Evolutionary conservation across 2,888 invertebrate genomes (phyloP).

Genomic region (Patella depressa): DNA sequence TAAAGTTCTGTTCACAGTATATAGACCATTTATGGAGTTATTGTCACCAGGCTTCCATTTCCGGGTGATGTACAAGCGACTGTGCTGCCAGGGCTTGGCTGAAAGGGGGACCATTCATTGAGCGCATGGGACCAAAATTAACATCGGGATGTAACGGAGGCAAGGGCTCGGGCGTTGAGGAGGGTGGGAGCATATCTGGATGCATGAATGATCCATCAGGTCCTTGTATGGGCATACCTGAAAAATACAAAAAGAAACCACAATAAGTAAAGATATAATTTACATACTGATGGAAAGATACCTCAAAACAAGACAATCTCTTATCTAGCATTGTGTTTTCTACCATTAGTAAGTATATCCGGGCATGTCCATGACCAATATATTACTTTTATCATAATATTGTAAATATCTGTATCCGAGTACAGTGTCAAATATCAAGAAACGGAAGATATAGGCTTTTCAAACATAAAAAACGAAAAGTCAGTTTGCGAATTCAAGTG

Average conservation of each 20-base stretch:
- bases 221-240: slow-evolving; percentile 36
- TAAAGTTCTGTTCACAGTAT: no score
- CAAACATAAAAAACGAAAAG: no score
- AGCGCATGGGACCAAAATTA: slow-evolving; percentile 27
- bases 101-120: slow-evolving; percentile 36
- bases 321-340: no score
- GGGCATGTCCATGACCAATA: no score
- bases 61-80: slow-evolving; percentile 40
- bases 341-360: no score
- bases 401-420: no score
- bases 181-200: slow-evolving; percentile 46
- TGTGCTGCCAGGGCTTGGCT: slow-evolving; percentile 33
- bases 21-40: slow-evolving; percentile 2
- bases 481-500: no score
- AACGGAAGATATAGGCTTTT: no score
- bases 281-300: no score
- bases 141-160: slow-evolving; percentile 38
- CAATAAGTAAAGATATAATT: neutral
- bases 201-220: slow-evolving; percentile 48
- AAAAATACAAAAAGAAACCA: slow-evolving; percentile 16
- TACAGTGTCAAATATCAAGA: no score
- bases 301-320: no score
- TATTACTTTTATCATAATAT: no score
- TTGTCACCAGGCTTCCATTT: slow-evolving; percentile 53
- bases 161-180: slow-evolving; percentile 48